Conservation (phyloP, 2,888 invertebrate genomes). For the Erynnis tages region DNA sequence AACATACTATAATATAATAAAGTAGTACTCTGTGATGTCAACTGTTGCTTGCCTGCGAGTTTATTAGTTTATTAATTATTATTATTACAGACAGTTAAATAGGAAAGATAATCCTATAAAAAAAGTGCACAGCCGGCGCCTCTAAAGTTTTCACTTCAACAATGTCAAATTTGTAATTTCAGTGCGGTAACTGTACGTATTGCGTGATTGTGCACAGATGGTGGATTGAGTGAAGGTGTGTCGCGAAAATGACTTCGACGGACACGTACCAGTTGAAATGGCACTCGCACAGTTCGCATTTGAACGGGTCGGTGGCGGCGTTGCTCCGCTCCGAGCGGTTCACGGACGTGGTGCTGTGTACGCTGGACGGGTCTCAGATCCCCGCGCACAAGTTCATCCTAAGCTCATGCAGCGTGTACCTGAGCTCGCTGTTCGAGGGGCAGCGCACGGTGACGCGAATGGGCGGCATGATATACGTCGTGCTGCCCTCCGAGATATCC, state of each 20-base stretch:
- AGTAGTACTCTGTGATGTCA: too few species aligned
- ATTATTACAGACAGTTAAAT: too few species aligned
- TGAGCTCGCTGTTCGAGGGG: slow-evolving; percentile 70
- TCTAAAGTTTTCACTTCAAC: too few species aligned
- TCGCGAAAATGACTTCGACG: slow-evolving; percentile 68
- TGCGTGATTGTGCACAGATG: too few species aligned
- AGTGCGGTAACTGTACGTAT: too few species aligned
- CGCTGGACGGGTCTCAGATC: slow-evolving; percentile 89
- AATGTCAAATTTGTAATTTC: too few species aligned
- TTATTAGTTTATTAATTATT: too few species aligned
- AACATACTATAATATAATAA: too few species aligned
- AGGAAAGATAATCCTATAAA: too few species aligned
- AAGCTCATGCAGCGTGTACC: slow-evolving; percentile 87
- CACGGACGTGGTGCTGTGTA: slow-evolving; percentile 90
- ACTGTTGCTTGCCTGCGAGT: too few species aligned
- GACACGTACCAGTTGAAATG: slow-evolving; percentile 94
- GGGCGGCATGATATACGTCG: slow-evolving; percentile 84
- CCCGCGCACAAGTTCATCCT: slow-evolving; percentile 92
- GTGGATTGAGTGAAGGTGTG: slow-evolving; percentile 35
- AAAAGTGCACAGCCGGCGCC: too few species aligned
- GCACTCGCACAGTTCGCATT: slow-evolving; percentile 91
- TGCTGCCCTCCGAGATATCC: slow-evolving; percentile 90
- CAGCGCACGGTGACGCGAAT: slow-evolving; percentile 69
- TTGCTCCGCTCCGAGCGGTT: slow-evolving; percentile 89
- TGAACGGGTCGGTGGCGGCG: slow-evolving; percentile 91